phyloP scores from a whole-genome alignment of 2,797 vertebrate genomes.

The Zenarchopterus dispar region DNA sequence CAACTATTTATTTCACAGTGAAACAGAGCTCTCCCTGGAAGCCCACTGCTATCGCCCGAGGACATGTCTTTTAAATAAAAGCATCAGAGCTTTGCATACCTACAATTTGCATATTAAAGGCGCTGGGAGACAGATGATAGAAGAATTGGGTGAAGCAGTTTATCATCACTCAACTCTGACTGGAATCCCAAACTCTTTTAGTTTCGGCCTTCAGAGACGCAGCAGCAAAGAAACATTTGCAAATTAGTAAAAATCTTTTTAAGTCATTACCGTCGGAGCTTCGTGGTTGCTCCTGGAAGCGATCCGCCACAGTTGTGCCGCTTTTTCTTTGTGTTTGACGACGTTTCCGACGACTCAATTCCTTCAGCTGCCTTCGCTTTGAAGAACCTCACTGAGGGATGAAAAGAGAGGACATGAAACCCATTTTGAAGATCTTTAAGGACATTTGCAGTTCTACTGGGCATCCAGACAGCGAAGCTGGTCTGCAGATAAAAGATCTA shows the following conservation, averaged over 20 bases:
- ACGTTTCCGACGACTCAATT: slow-evolving; percentile 47
- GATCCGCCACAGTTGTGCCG: slow-evolving; percentile 4
- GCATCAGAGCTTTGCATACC: slow-evolving; percentile 92
- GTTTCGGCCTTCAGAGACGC: slow-evolving; percentile 66
- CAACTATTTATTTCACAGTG: slow-evolving; percentile 94
- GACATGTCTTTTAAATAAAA: slow-evolving; percentile 96
- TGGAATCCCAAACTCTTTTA: slow-evolving; percentile 78
- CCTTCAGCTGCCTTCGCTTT: slow-evolving; percentile 9
- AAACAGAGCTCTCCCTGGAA: slow-evolving; percentile 89
- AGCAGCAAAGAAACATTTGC: slow-evolving; percentile 50
- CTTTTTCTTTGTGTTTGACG: slow-evolving; percentile 17
- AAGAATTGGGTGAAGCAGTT: slow-evolving; percentile 80
- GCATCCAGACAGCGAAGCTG: background rate
- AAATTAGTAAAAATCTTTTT: slow-evolving; percentile 65
- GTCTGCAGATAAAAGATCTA: no score
- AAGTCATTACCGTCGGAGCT: slow-evolving; percentile 59
- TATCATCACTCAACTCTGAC: slow-evolving; percentile 82
- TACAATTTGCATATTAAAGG: slow-evolving; percentile 93
- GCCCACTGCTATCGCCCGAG: slow-evolving; percentile 87
- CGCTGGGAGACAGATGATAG: slow-evolving; percentile 68
- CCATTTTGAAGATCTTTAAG: background rate
- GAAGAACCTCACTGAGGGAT: background rate
- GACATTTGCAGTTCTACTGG: background rate
- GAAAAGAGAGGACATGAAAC: background rate
- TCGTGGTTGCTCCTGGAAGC: slow-evolving; percentile 25